A percentile compares a stretch with the other conserved stretches of the same genome.
phyloP scores from a whole-genome alignment of 2,113 vertebrate genomes.

The Brachyhypopomus occidentalis region DNA sequence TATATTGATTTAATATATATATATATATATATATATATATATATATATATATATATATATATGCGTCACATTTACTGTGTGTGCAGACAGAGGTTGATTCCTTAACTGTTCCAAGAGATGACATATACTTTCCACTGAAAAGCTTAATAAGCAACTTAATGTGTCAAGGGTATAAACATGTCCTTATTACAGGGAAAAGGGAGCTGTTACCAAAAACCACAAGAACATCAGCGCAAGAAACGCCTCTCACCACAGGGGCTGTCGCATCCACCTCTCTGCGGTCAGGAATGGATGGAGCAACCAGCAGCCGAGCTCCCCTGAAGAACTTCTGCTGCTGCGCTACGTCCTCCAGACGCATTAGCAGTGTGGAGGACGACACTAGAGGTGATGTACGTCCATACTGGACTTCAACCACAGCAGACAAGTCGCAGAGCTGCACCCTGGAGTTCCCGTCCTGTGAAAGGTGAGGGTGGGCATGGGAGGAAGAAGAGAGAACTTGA shows the following conservation, averaged over 20 bases:
- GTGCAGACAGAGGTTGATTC: conserved; percentile 19
- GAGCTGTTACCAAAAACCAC: no score
- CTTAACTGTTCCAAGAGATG: conserved; percentile 1
- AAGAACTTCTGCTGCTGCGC: not conserved
- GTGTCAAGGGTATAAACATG: not conserved
- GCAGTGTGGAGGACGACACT: not conserved
- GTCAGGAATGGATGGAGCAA: not conserved
- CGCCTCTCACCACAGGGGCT: conserved; percentile 7
- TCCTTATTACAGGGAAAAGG: no score
- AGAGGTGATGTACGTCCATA: conserved; percentile 1
- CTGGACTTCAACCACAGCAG: conserved; percentile 37
- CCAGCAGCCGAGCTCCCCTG: conserved; percentile 8
- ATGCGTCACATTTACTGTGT: no score
- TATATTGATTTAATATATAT: not conserved
- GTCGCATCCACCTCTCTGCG: not conserved
- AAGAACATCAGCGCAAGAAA: not conserved
- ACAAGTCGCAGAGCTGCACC: conserved; percentile 3
- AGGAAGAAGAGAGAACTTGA: not conserved
- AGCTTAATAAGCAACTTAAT: conserved; percentile 12
- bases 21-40: no score
- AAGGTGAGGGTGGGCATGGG: conserved; percentile 14
- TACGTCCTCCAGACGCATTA: no score
- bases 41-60: no score
- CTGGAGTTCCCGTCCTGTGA: not conserved
- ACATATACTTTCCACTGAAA: conserved; percentile 14